Conservation (phyloP, 2,888 invertebrate species). For the Rhabditophanes sp. region DNA sequence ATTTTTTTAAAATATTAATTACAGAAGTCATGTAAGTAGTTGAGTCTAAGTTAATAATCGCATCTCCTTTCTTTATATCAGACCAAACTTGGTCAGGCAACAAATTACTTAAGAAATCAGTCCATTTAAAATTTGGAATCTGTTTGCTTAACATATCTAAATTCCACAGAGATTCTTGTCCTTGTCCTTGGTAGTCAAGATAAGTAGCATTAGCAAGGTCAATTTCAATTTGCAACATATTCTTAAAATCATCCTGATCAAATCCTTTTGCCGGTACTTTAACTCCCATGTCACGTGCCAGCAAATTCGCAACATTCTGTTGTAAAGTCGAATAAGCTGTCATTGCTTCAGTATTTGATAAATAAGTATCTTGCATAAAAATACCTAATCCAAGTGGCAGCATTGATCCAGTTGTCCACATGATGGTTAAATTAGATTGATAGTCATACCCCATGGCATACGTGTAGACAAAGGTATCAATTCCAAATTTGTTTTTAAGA, state of each 20-base stretch:
- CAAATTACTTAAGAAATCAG: conserved; percentile 7
- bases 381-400: conserved; percentile 11
- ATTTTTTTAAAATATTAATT: conserved; percentile 4
- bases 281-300: conserved; percentile 8
- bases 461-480: conserved; percentile 10
- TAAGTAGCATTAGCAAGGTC: conserved; percentile 6
- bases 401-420: conserved; percentile 13
- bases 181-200: neutral
- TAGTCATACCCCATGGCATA: conserved; percentile 8
- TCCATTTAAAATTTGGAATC: conserved; percentile 10
- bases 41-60: conserved; percentile 4
- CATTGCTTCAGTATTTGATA: conserved; percentile 9
- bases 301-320: conserved; percentile 2
- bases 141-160: conserved; percentile 6
- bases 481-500: conserved; percentile 10
- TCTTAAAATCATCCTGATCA: conserved; percentile 6
- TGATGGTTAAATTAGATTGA: conserved; percentile 7
- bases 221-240: conserved; percentile 9
- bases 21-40: neutral
- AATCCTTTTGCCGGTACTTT: too few relatives aligned
- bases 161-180: conserved; percentile 5
- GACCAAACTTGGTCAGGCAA: conserved; percentile 4
- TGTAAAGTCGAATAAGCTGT: conserved; percentile 10
- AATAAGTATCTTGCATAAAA: conserved; percentile 1
- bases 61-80: neutral